Base-by-base conservation (phyloP, 2,113 vertebrate genomes). In the Dasyprocta punctata region DNA sequence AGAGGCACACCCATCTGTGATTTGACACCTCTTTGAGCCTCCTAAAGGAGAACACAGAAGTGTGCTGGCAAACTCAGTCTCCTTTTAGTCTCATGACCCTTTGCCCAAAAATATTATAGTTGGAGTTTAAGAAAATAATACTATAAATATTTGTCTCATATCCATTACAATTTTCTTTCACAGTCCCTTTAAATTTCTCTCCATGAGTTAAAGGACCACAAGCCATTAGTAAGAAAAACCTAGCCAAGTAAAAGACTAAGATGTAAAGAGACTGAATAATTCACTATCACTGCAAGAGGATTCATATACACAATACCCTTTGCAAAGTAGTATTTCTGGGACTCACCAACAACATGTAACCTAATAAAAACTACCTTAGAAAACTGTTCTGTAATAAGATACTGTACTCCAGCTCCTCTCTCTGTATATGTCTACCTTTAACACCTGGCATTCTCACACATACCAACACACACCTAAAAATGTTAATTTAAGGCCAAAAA, bases 1-100 rank as follows among this genome's bases (percentile, higher is more conserved):
- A 65, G 86, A 95, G 97, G 73, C 97, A 97, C 97, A 85, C 98
- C 97, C 96, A 95, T 94, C 90, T 88, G 52, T 80, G 92, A 61
- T 75, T 58, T 28, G 71, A 67, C 63, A 30, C 81, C 75, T 65
- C 63, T 63, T 52, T 2, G 0, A 47, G 5, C 26, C 20, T 33
- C 24, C 2, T 44, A 13, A 28, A 65, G 24, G 61, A 83, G 93
- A 95, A 92, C 86, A 93, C 6, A 28, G 86, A n/a, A 65, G 22
- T 41, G 30, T 47, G 54, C 61, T 81, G 87, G 94, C 96, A 97
- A 90, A 95, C 60, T 26, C 63, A 82, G 63, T 33, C 61, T 90
- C 88, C 63, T 91, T 61, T 81, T n/a, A 58, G 36, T 86, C 81
- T 89, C 92, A 75, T 95, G 89, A 94, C 78, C 85, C 71, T 47